Evolutionary conservation across 2,113 vertebrate genomes (phyloP).

Genomic region (Actenoides lindsayi): DNA sequence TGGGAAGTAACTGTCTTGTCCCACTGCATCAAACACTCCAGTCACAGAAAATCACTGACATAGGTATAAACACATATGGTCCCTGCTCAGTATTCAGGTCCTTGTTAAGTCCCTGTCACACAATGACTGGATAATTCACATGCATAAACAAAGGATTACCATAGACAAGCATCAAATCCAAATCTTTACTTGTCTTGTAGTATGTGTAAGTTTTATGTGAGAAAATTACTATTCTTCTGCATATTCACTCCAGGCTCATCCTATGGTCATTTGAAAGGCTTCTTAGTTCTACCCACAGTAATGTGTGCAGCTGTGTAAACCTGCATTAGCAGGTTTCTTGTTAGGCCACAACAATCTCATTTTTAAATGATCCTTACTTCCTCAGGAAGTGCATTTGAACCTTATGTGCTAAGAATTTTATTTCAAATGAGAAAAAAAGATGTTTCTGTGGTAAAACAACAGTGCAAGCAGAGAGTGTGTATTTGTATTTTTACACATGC

Average conservation of each 20-base stretch:
- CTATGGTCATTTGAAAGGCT: not conserved
- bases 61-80: not conserved
- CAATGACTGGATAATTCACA: not conserved
- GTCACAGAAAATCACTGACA: not conserved
- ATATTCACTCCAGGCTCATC: not conserved
- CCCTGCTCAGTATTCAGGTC: not conserved
- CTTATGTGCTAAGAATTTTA: not conserved
- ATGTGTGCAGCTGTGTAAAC: not conserved
- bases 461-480: not conserved
- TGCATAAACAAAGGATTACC: not conserved
- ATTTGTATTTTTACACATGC: not conserved
- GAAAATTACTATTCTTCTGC: not conserved
- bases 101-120: not conserved
- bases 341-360: not conserved
- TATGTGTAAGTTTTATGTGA: not conserved
- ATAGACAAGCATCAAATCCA: not conserved
- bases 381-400: not conserved
- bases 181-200: not conserved
- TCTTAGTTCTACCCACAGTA: not conserved
- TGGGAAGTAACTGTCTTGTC: not conserved
- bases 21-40: not conserved
- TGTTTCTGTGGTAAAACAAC: not conserved
- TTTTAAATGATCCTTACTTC: not conserved
- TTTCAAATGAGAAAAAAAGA: conserved; percentile 14
- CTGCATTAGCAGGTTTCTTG: not conserved